phyloP scores from a whole-genome alignment of 2,888 invertebrate species.

The Caenorhabditis drosophilae region DNA sequence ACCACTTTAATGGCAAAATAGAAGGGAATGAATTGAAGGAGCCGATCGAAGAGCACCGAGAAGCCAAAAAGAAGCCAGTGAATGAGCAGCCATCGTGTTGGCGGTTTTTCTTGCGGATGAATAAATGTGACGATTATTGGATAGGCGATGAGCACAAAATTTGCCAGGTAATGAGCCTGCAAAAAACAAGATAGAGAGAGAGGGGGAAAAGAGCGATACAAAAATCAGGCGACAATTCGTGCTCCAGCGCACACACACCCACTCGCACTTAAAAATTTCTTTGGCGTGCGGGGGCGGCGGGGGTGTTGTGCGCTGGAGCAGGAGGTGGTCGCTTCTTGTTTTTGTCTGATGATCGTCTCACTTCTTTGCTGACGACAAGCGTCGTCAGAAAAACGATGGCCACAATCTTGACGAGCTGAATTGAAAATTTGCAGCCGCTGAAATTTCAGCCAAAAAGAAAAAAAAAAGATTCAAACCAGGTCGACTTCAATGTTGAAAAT shows the following conservation, averaged over 20 bases:
- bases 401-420: not conserved
- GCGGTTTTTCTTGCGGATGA: slow-evolving; percentile 13
- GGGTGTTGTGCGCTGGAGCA: too few relatives aligned
- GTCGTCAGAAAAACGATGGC: not conserved
- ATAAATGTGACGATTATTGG: slow-evolving; percentile 22
- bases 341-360: too few relatives aligned
- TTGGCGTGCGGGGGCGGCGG: too few relatives aligned
- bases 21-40: slow-evolving; percentile 18
- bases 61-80: slow-evolving; percentile 23
- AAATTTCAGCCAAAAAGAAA: too few relatives aligned
- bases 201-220: too few relatives aligned
- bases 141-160: slow-evolving; percentile 11
- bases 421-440: too few relatives aligned
- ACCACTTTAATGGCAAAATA: slow-evolving; percentile 21
- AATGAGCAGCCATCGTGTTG: slow-evolving; percentile 9
- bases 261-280: too few relatives aligned
- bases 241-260: too few relatives aligned
- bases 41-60: slow-evolving; percentile 20
- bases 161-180: slow-evolving; percentile 26
- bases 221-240: too few relatives aligned
- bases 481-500: slow-evolving; percentile 13
- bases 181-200: slow-evolving; percentile 8
- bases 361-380: slow-evolving; percentile 16
- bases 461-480: slow-evolving; percentile 5
- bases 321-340: too few relatives aligned